Evolutionary conservation across 2,797 vertebrate species (phyloP).

Genomic region (Coilia nasus): DNA sequence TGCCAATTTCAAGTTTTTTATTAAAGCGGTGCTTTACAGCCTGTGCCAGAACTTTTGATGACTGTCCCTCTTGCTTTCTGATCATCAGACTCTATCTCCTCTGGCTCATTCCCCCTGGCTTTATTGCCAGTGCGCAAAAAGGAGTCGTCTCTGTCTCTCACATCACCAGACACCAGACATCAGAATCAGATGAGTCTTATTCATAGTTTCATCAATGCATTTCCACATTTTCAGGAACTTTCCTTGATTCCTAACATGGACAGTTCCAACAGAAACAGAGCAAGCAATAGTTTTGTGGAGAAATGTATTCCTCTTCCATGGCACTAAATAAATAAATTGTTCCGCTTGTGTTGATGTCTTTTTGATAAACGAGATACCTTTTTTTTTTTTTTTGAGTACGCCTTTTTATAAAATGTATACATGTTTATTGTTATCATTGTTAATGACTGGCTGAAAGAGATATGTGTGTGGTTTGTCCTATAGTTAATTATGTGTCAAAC

Average conservation of each 20-base stretch:
- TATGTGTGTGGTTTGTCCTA: background rate
- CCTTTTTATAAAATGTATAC: background rate
- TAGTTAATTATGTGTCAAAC: slow-evolving; percentile 7
- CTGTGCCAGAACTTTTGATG: background rate
- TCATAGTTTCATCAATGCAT: background rate
- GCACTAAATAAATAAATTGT: slow-evolving; percentile 2
- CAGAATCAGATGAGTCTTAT: too few species aligned
- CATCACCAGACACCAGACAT: background rate
- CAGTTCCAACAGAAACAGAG: background rate
- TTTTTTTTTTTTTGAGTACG: background rate
- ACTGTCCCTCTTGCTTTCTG: background rate
- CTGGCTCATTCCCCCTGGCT: background rate
- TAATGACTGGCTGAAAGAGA: background rate
- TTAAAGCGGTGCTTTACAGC: background rate
- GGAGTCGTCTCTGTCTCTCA: background rate
- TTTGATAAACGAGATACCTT: background rate
- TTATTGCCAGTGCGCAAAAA: background rate
- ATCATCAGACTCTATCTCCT: background rate
- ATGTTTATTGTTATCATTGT: background rate
- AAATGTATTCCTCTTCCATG: background rate
- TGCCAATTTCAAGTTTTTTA: background rate
- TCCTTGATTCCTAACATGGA: background rate
- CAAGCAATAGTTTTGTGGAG: background rate
- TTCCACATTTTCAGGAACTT: too few species aligned
- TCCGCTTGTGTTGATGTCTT: background rate